Base-by-base conservation (phyloP, 37 sponge, comb jelly and placozoan species). In the Aplysina aerophoba region DNA sequence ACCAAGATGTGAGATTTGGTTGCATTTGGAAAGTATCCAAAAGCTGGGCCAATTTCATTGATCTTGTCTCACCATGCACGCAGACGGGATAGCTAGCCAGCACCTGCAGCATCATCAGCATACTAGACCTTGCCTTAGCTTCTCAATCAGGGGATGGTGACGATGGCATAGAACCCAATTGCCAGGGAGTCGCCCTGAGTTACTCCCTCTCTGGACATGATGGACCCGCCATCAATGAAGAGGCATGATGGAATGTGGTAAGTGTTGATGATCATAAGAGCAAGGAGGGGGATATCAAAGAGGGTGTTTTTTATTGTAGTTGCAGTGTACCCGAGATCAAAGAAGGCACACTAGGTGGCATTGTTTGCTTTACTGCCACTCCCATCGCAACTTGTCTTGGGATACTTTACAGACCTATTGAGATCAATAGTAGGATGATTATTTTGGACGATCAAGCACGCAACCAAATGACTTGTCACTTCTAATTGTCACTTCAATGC, bases 11-110 rank as follows among this genome's bases (percentile, higher is more conserved):
- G 78, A 75, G 78, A n/a, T n/a, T 75, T 75, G 50, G 78, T 16
- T 40, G 78, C 78, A 75, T 75, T 75, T 36, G 78, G 78, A 41
- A 75, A 75, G 14, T 75, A 41, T 75, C 78, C 78, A 75, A 75
- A 75, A 1, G 50, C 78, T 40, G 78, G 78, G 50, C 78, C 78
- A 15, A 53, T 5, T 1, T 75, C 78, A 0, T 1, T 75, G 53
- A 75, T 75, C 25, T 75, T 75, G 50, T 75, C 78, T 54, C 78
- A 75, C 78, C 78, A 75, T 14, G 53, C 31, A 35, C 11, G 73
- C 36, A 71, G 36, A 34, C 36, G 12, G 33, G 73, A 71, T 71
- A 71, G 21, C 78, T 75, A 41, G 78, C 78, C 78, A 11, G 50
- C 8, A 8, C 50, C 50, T 44, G 50, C 60, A 14, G 59, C 81